Percentiles rank a stretch among this genome's conserved stretches.
Conservation (phyloP, 2,113 vertebrate genomes). For the Dromas ardeola region DNA sequence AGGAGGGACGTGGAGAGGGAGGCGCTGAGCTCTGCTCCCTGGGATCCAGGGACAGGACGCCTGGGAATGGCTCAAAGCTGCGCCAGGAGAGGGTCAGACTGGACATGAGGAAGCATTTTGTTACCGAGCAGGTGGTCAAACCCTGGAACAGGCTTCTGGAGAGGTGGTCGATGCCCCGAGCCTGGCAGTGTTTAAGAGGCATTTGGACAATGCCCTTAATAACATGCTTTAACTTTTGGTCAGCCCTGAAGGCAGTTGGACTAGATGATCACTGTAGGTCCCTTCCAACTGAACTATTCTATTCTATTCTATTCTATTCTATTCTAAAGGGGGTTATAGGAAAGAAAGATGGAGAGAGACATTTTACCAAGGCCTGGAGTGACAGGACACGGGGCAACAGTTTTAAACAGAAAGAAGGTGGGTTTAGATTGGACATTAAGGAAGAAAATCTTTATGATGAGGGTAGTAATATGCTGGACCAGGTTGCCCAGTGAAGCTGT, state of each 20-base stretch:
- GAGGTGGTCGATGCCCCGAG: neutral
- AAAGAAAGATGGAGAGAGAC: neutral
- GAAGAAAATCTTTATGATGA: neutral
- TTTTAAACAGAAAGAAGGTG: neutral
- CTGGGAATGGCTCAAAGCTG: neutral
- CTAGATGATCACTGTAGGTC: neutral
- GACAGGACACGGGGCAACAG: neutral
- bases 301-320: too few species aligned
- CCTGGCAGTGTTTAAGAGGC: neutral
- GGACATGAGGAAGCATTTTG: neutral
- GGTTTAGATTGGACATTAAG: neutral
- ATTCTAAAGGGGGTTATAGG: neutral
- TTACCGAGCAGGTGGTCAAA: neutral
- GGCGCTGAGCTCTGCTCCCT: neutral
- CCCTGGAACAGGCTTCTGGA: neutral
- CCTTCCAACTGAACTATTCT: neutral
- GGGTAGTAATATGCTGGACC: neutral
- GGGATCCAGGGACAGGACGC: neutral
- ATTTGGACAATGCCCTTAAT: neutral
- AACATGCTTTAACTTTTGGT: neutral
- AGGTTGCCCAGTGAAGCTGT: neutral
- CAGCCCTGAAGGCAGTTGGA: neutral
- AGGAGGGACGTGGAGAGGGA: neutral
- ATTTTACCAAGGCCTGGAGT: neutral
- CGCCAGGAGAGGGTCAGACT: neutral